phyloP scores from a whole-genome alignment of 2,888 invertebrate genomes.

The Epistrophe eligans region DNA sequence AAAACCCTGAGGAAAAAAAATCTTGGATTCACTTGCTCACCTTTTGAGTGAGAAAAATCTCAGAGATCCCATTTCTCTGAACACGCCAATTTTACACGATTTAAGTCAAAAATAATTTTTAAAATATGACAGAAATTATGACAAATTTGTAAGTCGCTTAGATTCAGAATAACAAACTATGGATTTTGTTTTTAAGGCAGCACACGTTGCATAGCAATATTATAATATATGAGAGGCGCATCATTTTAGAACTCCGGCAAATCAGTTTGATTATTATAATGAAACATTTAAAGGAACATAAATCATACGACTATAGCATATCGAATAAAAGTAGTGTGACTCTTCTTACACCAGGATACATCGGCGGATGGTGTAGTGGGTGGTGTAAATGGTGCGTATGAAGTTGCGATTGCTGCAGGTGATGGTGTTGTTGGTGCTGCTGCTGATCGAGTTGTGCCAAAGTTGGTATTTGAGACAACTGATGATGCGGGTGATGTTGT shows the following conservation, averaged over 20 bases:
- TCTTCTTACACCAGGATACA: slow-evolving; percentile 83
- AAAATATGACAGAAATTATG: neutral
- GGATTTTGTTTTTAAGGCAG: slow-evolving; percentile 23
- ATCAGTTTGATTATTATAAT: slow-evolving; percentile 60
- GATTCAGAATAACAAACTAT: neutral
- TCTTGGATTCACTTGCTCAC: too few species aligned
- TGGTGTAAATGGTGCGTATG: slow-evolving; percentile 76
- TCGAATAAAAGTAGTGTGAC: slow-evolving; percentile 34
- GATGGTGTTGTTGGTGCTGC: slow-evolving; percentile 75
- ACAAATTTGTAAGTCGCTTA: neutral
- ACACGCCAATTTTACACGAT: too few species aligned
- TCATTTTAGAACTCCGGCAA: slow-evolving; percentile 21
- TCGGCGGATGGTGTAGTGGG: slow-evolving; percentile 81
- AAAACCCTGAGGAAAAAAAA: too few species aligned
- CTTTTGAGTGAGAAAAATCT: too few species aligned
- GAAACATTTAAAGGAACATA: slow-evolving; percentile 56
- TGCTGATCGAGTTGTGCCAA: slow-evolving; percentile 76
- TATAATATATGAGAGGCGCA: slow-evolving; percentile 24
- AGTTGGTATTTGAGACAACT: slow-evolving; percentile 64
- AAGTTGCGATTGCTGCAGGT: slow-evolving; percentile 77
- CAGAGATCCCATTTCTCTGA: too few species aligned
- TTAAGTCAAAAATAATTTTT: neutral
- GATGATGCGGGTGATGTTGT: slow-evolving; percentile 71
- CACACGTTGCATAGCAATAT: slow-evolving; percentile 63
- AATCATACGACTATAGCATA: slow-evolving; percentile 28